Evolutionary conservation across 2,113 vertebrate genomes (phyloP), one percentile per base, ranked within the genome.

Genomic region (Melierax canorus): DNA sequence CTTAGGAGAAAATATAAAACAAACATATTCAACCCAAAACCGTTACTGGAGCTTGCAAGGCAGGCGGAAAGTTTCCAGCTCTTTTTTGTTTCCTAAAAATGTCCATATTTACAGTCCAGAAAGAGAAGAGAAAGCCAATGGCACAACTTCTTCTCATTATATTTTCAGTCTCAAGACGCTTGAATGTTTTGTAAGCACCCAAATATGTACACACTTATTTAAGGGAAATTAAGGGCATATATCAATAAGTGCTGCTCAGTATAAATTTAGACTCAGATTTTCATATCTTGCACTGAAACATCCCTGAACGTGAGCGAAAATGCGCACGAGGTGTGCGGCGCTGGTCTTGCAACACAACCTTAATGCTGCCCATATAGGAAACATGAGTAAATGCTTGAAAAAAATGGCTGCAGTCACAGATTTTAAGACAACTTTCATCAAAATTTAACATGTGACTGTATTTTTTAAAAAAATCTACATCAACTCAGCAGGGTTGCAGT

Each of bases 291-390:
- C 10, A 12, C 20, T 3, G 12, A 63, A 85, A 36, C 15, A 0
- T 13, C 48, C 21, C 38, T 24, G 16, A 63, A 36, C 2, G 0
- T 5, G 12, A 12, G 10, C 12, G 10, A 32, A 72, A 53, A 36
- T 6, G 19, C 0, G 1, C 32, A 36, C 2, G 2, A 46, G 16
- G 21, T 8, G 16, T 4, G 6, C 3, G n/a, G 24, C 36, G 1
- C n/a, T 9, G 18, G 7, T 21, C 29, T 39, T 10, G 41, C 22
- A 16, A 34, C 5, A 13, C 36, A 9, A 41, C 45, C 41, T 8
- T 48, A 34, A 34, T 1, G 21, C 23, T 34, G 15, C 5, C 17
- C 5, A 9, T 20, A 7, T 6, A 32, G 45, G 36, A 43, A 62
- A 32, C 23, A 18, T 0, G 3, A 53, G 46, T 10, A 73, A 62